phyloP scores from a whole-genome alignment of 2,113 vertebrate species.

The Sylvietta virens region DNA sequence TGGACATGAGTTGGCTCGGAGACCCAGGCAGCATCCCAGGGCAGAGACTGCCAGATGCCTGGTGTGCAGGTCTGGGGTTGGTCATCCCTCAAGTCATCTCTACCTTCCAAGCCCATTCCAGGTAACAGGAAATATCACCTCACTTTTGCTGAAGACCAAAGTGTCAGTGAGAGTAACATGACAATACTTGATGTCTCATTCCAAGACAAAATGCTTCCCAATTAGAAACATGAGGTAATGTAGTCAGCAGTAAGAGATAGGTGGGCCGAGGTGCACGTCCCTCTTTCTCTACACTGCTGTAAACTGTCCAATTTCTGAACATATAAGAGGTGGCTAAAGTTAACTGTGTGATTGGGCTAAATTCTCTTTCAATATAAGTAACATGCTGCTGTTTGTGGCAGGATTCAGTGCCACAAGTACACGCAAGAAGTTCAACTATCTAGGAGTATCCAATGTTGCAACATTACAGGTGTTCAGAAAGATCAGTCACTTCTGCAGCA shows the following conservation, averaged over 20 bases:
- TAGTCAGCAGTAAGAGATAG: background rate
- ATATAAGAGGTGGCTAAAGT: background rate
- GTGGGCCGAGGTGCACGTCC: background rate
- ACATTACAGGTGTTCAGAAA: background rate
- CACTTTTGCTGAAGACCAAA: background rate
- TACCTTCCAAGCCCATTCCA: background rate
- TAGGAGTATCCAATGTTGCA: background rate
- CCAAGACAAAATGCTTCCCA: background rate
- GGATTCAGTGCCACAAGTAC: background rate
- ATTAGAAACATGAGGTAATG: background rate
- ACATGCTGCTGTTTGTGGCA: background rate
- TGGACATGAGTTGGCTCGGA: rapidly evolving
- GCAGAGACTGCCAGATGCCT: background rate
- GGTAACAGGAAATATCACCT: background rate
- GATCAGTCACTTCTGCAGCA: background rate
- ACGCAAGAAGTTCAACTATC: background rate
- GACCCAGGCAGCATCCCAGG: background rate
- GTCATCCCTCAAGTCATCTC: background rate
- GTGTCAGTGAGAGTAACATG: background rate
- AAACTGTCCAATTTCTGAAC: background rate
- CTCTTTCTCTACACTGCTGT: background rate
- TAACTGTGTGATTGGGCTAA: background rate
- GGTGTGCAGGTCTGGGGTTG: background rate
- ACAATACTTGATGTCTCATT: background rate
- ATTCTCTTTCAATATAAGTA: background rate